A percentile compares a stretch with the other conserved stretches of the same genome.
These are phyloP conservation scores for Hypomecis atomaria DNA, from an alignment of 2,888 invertebrate genomes.

Conservation along the genomic window DNA sequence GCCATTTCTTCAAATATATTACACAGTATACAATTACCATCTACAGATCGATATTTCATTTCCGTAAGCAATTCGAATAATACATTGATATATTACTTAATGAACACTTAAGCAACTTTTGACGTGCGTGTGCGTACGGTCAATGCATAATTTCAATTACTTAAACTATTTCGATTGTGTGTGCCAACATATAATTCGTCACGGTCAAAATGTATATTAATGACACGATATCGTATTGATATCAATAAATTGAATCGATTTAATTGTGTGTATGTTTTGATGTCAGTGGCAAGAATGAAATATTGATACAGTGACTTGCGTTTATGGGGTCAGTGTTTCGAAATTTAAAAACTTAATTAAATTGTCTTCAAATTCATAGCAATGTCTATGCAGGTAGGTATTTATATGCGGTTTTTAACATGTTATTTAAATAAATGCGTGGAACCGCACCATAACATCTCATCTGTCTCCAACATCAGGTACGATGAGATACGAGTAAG, in stretches of 20 bases:
- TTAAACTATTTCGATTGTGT: constrained; percentile 30
- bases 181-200: constrained; percentile 39
- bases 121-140: constrained; percentile 20
- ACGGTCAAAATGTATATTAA: constrained; percentile 40
- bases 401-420: no score
- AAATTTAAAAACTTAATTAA: no score
- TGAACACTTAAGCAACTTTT: constrained; percentile 32
- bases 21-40: constrained; percentile 25
- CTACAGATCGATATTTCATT: constrained; percentile 27
- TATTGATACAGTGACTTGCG: constrained; percentile 5
- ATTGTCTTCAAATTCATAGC: no score
- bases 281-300: constrained; percentile 15
- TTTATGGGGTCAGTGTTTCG: no score
- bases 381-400: no score
- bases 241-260: constrained; percentile 36
- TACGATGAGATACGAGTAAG: no score
- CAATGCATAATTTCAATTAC: constrained; percentile 25
- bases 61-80: constrained; percentile 31
- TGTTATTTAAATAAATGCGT: no score
- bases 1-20: constrained; percentile 23
- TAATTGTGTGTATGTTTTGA: constrained; percentile 28
- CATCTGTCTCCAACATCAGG: no score
- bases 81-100: constrained; percentile 31
- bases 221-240: constrained; percentile 25
- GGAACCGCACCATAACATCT: no score